Percentiles rank a stretch among this genome's conserved stretches.
Conservation (phyloP, 37 sponge, comb jelly and placozoan genomes). For the Diacarnus erythraeanus region DNA sequence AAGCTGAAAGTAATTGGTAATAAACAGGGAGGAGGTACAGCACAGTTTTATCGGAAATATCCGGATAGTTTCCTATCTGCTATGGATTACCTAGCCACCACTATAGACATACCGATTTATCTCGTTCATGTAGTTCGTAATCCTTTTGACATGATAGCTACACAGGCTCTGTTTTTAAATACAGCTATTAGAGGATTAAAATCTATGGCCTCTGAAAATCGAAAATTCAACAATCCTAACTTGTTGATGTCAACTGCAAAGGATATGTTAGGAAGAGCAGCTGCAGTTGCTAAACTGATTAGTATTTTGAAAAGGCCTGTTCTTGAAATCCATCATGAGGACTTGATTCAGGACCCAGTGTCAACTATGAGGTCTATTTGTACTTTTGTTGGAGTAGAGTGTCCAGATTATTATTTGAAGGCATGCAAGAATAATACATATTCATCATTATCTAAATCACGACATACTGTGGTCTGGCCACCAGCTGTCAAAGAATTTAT, state of each 20-base stretch:
- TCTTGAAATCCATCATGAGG: not conserved
- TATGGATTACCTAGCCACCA: not conserved
- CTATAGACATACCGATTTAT: not conserved
- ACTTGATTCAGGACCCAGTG: not conserved
- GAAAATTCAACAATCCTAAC: not conserved
- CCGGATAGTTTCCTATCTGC: not conserved
- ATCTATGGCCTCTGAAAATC: not conserved
- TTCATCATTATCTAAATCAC: not conserved
- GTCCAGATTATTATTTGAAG: not conserved
- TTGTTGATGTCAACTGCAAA: not conserved
- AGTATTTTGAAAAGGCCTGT: not conserved
- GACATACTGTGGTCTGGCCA: not conserved
- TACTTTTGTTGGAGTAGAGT: not conserved
- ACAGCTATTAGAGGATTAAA: not conserved
- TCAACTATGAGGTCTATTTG: not conserved
- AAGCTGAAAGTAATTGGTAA: not conserved
- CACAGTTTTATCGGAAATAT: not conserved
- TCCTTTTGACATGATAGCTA: slow-evolving; percentile 8
- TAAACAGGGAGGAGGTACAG: not conserved
- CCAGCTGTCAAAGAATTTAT: not conserved
- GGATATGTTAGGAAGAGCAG: not conserved
- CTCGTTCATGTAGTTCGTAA: not conserved
- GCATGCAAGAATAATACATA: not conserved
- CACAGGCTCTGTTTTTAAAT: not conserved
- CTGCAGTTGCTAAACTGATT: not conserved